These are phyloP conservation scores for Oreochromis niloticus DNA, from an alignment of 2,113 vertebrate species.

Conservation along the genomic window DNA sequence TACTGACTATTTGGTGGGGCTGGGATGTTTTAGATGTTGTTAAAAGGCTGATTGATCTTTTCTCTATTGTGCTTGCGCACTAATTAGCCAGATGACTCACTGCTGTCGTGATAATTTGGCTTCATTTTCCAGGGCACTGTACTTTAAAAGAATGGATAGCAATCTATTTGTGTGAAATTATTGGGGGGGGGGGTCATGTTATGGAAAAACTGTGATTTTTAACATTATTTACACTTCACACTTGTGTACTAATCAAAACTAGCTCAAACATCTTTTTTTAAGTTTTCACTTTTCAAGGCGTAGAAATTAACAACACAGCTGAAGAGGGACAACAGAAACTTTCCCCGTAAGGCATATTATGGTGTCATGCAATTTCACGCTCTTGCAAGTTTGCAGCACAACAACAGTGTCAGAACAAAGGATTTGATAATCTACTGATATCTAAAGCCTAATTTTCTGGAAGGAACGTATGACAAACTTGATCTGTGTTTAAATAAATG, in stretches of 20 bases:
- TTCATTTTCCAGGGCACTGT: neutral
- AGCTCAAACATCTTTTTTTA: neutral
- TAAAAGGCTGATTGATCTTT: slow-evolving; percentile 22
- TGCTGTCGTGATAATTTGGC: slow-evolving; percentile 7
- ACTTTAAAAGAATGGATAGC: neutral
- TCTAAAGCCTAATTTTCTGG: neutral
- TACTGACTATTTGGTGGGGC: neutral
- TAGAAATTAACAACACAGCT: neutral
- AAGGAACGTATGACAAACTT: neutral
- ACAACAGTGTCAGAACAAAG: neutral
- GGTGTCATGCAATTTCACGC: slow-evolving; percentile 12
- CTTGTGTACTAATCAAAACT: neutral
- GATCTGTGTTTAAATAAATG: slow-evolving; percentile 3
- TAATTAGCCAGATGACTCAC: slow-evolving; percentile 25
- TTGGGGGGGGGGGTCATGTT: neutral
- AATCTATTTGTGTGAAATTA: neutral
- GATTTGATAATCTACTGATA: neutral
- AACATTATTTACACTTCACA: neutral
- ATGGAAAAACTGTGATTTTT: neutral
- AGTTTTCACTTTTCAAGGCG: neutral
- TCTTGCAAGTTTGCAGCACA: neutral
- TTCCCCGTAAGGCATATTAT: neutral
- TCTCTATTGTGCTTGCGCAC: slow-evolving; percentile 12
- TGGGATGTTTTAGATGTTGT: slow-evolving; percentile 5
- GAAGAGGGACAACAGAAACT: neutral